Conservation (phyloP, 92 coral and sea anemone species). For the Heteractis magnifica region DNA sequence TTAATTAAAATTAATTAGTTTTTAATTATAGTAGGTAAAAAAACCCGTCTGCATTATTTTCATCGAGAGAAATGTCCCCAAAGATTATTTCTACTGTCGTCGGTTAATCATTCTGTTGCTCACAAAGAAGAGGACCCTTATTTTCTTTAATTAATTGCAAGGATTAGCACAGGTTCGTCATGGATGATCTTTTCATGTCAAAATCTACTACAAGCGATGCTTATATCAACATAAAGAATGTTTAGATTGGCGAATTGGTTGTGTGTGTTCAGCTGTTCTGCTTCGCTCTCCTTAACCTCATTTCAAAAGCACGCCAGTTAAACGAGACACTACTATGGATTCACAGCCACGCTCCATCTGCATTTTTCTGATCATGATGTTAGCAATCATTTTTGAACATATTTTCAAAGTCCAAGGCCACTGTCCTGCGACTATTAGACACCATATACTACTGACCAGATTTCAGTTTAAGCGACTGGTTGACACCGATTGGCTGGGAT, state of each 20-base stretch:
- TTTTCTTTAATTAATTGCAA: no score
- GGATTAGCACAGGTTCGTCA: no score
- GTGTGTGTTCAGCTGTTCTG: background rate
- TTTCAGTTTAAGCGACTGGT: background rate
- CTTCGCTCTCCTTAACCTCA: background rate
- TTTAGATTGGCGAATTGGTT: background rate
- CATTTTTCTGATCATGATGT: background rate
- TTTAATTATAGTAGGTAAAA: no score
- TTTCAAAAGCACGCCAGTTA: background rate
- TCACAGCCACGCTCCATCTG: background rate
- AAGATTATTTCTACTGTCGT: no score
- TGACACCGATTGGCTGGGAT: background rate
- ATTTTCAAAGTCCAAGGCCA: background rate
- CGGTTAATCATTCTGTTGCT: no score
- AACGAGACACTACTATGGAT: background rate
- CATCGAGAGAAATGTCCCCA: no score
- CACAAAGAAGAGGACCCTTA: no score
- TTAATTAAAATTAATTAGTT: no score
- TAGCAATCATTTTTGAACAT: background rate
- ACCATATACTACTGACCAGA: background rate
- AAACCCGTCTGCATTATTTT: no score
- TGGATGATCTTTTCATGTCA: no score
- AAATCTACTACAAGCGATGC: no score
- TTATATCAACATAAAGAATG: background rate
- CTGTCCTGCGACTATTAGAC: background rate